Conservation (phyloP, 2,797 vertebrate species). For the Rhinoraja longicauda region DNA sequence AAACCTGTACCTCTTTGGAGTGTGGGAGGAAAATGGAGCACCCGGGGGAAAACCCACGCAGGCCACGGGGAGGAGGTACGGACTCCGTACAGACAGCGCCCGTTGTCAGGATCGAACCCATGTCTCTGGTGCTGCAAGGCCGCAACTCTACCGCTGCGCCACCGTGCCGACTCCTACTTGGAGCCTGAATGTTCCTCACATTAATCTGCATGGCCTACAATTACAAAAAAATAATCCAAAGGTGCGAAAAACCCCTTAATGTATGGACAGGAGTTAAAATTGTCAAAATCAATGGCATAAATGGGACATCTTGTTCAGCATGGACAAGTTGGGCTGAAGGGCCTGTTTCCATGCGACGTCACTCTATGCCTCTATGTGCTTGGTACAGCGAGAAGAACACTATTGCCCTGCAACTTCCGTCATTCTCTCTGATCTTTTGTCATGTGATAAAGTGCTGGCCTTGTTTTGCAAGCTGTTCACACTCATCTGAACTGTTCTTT, state of each 20-base stretch:
- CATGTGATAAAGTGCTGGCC: neutral
- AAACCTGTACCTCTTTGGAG: no score
- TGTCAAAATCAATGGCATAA: neutral
- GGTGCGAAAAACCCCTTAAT: neutral
- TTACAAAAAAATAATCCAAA: neutral
- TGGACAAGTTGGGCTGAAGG: no score
- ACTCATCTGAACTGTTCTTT: neutral
- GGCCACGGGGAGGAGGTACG: no score
- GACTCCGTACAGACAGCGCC: no score
- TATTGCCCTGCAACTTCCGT: constrained; percentile 12
- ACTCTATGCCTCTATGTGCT: neutral
- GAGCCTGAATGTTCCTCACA: neutral
- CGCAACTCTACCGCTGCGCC: no score
- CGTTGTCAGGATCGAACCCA: no score
- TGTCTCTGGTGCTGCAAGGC: no score
- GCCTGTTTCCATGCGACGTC: no score
- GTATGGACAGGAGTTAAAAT: neutral
- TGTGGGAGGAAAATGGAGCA: no score
- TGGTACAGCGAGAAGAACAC: neutral
- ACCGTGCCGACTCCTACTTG: no score
- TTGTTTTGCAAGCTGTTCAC: constrained; percentile 3
- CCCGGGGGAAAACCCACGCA: no score
- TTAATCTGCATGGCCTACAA: neutral
- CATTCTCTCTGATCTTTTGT: constrained; percentile 1
- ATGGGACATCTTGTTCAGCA: no score